Evolutionary conservation across 2,113 vertebrate genomes (phyloP), one percentile per base, ranked within the genome.

Genomic region (Andinoacara biseriatus): DNA sequence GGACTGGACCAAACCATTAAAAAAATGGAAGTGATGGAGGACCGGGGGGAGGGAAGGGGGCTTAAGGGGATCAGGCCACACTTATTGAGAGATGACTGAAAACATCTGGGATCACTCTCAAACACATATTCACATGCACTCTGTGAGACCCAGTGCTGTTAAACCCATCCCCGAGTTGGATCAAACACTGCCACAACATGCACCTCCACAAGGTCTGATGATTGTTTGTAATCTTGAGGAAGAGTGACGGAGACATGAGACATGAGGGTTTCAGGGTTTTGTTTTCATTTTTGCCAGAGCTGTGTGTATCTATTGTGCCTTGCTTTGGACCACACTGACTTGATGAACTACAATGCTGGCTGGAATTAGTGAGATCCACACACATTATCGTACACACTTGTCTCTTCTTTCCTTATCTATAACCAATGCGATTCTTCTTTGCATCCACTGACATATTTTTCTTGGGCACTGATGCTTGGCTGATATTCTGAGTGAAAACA

Each of bases 101-200:
- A 94, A 95, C 95, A 96, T 95, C 94, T 96, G 95, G 93, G 76
- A 92, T 92, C 80, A 85, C 86, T 95, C 92, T 90, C 63, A 78
- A 89, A 90, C 88, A 91, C 90, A 86, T 82, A 76, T 74, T 78
- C 78, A 86, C 85, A 86, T 13, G 33, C 72, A 54, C 60, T 69
- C 26, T 10, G 29, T n/a, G 54, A 85, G 69, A 86, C 76, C 67
- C 80, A 5, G 1, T 0, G 13, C 58, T 46, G 77, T 82, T 81
- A 80, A 80, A 83, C 18, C 84, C 58, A 81, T 89, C 86, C 67
- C 78, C 84, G 83, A 88, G 89, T 85, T 54, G 65, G 90, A 90
- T 92, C 87, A 90, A 89, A 87, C 89, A 40, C 84, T 61, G 85
- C 49, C 22, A 81, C 65, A 61, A 79, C 84, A 85, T 76, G 84